Evolutionary conservation across 2,113 vertebrate species (phyloP).

Genomic region (Leptobrachium ailaonicum): DNA sequence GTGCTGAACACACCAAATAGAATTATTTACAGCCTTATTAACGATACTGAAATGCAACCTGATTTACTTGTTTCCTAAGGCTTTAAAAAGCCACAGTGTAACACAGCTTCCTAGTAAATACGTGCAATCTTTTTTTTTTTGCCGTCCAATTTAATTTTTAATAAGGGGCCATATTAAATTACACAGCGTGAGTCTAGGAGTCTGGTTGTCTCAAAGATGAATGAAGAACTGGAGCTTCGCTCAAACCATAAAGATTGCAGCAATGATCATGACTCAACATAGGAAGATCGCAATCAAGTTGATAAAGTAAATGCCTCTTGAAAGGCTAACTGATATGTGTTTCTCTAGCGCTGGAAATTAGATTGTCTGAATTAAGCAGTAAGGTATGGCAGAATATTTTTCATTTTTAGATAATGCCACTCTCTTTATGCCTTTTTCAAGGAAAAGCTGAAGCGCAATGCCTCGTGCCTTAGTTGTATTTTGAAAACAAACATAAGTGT

Average conservation of each 20-base stretch:
- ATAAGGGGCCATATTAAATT: slow-evolving; percentile 37
- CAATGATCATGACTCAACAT: slow-evolving; percentile 8
- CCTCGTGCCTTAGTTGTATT: too few species aligned
- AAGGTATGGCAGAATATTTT: slow-evolving; percentile 4
- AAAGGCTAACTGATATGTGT: slow-evolving; percentile 16
- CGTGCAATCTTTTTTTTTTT: slow-evolving; percentile 1
- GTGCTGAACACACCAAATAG: neutral
- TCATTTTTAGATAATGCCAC: neutral
- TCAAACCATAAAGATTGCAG: slow-evolving; percentile 31
- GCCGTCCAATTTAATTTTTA: slow-evolving; percentile 31
- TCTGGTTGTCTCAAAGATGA: slow-evolving; percentile 13
- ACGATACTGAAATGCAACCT: neutral
- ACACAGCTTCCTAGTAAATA: neutral
- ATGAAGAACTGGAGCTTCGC: slow-evolving; percentile 26
- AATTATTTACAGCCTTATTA: neutral
- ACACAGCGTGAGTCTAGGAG: neutral
- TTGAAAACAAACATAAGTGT: too few species aligned
- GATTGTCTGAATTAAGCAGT: slow-evolving; percentile 18
- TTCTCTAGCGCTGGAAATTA: slow-evolving; percentile 8
- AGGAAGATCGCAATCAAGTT: slow-evolving; percentile 20
- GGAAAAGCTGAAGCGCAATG: neutral
- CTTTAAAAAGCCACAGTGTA: neutral
- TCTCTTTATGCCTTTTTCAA: neutral
- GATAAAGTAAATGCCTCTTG: slow-evolving; percentile 31
- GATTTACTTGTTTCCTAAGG: neutral